Evolutionary conservation across 1,140 invertebrate genomes (phyloP), one percentile per base, ranked within the genome.

Genomic region (Hyposmocoma kahamanoa): DNA sequence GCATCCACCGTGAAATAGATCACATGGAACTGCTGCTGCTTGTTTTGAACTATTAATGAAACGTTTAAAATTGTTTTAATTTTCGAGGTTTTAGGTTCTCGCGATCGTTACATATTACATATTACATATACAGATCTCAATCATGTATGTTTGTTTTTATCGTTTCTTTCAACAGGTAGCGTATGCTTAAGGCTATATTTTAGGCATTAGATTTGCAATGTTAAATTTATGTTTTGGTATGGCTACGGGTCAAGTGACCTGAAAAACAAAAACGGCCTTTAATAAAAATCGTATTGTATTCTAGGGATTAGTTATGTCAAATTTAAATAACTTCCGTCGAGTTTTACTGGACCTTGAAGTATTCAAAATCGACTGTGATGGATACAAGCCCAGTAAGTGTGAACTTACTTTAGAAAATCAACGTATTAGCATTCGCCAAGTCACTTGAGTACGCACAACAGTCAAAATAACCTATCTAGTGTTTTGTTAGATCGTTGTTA

Each of bases 1-100:
- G 70, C 67, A 53, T 54, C 34, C 54, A 48, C 60, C 49, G 5
- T 21, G 65, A 63, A 22, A 44, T 66, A 65, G 26, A 3, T 6
- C n/a, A 10, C 8, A n/a, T 21, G 13, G 45, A 47, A 26, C 24
- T 6, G 24, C 24, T 26, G 24, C 24, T 5, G 24, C 5, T 11
- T 26, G 5, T 11, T 11, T 26, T 11, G 5, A 11, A 5, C 5
- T 26, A 6, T 6, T 11, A 26, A 26, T 11, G 11, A 26, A 5
- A 26, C 11, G 5, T 26, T 6, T 26, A 26, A 5, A 6, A 5
- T 6, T 6, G 24, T 26, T 26, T 26, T 26, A 26, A 26, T 26
- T 26, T 26, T 26, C n/a, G n/a, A n/a, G n/a, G n/a, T 26, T 6
- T 26, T 26, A 26, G 11, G 11, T 6, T 5, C 5, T 6, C 5